A percentile compares a stretch with the other conserved stretches of the same genome.
Conservation (phyloP, 2,888 invertebrate genomes). For the Epsilonema sp. region DNA sequence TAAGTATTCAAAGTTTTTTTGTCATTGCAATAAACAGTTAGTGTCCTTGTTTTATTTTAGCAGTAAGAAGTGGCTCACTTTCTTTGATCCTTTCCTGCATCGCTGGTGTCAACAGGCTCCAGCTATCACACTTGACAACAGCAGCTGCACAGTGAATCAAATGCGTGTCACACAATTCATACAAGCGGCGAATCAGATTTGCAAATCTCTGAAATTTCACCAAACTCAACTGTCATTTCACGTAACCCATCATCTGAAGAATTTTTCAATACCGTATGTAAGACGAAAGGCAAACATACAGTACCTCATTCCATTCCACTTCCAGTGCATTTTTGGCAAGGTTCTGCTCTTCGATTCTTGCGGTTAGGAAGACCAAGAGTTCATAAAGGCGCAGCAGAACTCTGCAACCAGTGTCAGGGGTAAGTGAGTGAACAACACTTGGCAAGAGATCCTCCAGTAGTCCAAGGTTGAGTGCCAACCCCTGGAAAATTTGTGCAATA, state of each 20-base stretch:
- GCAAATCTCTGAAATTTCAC: conserved; percentile 20
- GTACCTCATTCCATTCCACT: conserved; percentile 4
- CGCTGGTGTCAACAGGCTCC: conserved; percentile 20
- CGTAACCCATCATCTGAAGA: too few species aligned
- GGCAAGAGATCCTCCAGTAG: conserved; percentile 57
- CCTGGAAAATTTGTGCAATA: too few species aligned
- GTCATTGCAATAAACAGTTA: too few species aligned
- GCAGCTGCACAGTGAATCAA: conserved; percentile 45
- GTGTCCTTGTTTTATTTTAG: too few species aligned
- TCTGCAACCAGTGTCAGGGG: conserved; percentile 59
- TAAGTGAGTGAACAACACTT: conserved; percentile 53
- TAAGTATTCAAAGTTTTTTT: too few species aligned
- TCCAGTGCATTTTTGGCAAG: neutral
- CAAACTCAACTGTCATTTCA: neutral
- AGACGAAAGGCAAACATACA: too few species aligned
- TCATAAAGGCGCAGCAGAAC: conserved; percentile 44
- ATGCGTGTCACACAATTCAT: conserved; percentile 45
- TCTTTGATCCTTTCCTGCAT: conserved; percentile 28
- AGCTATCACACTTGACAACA: conserved; percentile 26
- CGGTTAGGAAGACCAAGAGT: conserved; percentile 15
- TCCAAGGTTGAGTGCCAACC: conserved; percentile 51
- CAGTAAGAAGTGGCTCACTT: conserved; percentile 13
- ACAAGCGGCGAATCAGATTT: conserved; percentile 16
- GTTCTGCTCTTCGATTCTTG: neutral
- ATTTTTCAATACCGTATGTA: too few species aligned